A percentile compares a stretch with the other conserved stretches of the same genome.
Evolutionary conservation across 2,113 vertebrate genomes (phyloP).

Genomic region (Cervus canadensis): DNA sequence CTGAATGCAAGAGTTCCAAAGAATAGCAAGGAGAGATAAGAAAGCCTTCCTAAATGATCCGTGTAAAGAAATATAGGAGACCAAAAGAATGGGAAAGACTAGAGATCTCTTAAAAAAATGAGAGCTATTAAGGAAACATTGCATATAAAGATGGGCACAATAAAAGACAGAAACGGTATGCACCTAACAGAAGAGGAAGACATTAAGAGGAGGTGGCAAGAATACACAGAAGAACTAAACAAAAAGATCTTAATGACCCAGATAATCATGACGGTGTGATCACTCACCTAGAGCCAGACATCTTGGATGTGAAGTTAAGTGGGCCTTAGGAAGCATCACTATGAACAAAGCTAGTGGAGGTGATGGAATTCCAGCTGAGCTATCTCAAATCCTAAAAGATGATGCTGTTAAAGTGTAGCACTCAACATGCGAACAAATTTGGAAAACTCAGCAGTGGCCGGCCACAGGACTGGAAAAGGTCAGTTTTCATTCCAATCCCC

Average conservation of each 20-base stretch:
- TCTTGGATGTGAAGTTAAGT: accelerated
- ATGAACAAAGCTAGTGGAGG: background rate
- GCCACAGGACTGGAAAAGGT: background rate
- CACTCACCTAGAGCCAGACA: background rate
- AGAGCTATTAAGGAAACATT: background rate
- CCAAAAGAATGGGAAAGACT: background rate
- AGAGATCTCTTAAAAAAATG: background rate
- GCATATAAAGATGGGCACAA: background rate
- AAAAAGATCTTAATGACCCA: background rate
- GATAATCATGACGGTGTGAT: background rate
- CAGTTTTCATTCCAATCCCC: background rate
- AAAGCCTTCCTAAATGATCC: background rate
- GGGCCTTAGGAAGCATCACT: background rate
- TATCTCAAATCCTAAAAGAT: background rate
- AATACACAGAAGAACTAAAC: background rate
- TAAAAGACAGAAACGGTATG: background rate
- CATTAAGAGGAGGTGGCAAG: background rate
- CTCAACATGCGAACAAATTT: background rate
- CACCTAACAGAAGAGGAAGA: background rate
- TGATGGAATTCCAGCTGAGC: background rate
- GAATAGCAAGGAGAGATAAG: background rate
- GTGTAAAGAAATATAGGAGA: background rate
- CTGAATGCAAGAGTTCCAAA: background rate
- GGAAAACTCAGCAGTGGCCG: background rate
- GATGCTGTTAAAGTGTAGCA: background rate